Conservation (phyloP, 2,888 invertebrate genomes). For the Molanna angustata region DNA sequence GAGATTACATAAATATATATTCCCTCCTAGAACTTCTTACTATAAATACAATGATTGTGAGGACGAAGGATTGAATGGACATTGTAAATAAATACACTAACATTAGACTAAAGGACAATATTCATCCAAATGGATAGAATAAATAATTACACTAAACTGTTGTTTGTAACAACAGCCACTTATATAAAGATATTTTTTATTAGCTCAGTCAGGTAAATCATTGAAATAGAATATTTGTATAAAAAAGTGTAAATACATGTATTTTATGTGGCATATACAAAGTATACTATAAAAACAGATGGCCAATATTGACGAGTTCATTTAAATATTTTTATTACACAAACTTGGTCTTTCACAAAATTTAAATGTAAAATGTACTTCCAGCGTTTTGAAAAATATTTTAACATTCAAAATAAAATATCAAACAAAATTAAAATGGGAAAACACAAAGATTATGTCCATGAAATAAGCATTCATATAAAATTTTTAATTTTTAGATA, state of each 20-base stretch:
- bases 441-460: no score
- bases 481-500: no score
- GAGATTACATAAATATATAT: constrained; percentile 10
- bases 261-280: constrained; percentile 7
- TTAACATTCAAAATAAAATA: no score
- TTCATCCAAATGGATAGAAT: constrained; percentile 14
- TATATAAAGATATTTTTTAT: constrained; percentile 21
- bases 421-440: no score
- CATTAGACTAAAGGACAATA: constrained; percentile 23
- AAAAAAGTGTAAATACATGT: constrained; percentile 21
- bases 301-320: background rate
- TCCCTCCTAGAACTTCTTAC: constrained; percentile 16
- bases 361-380: no score
- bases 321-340: no score
- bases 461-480: no score
- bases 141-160: constrained; percentile 19
- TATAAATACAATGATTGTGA: constrained; percentile 17
- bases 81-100: constrained; percentile 24
- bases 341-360: no score
- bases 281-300: background rate
- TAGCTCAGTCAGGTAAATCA: constrained; percentile 24
- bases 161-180: constrained; percentile 16
- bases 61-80: constrained; percentile 28
- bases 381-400: no score
- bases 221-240: constrained; percentile 23